phyloP scores from a whole-genome alignment of 2,113 vertebrate species.

The Tachuris rubrigastra region DNA sequence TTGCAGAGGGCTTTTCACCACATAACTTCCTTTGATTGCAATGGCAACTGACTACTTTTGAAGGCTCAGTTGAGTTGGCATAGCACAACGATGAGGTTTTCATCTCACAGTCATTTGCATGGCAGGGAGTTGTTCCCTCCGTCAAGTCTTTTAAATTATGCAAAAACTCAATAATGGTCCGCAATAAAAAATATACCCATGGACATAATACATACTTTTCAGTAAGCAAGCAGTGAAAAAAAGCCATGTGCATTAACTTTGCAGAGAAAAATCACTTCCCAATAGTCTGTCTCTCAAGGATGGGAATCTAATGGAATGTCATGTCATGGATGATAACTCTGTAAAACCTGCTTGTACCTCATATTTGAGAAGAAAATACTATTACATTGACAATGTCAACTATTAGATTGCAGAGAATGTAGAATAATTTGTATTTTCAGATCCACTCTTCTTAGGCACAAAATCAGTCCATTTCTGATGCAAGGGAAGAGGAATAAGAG shows the following conservation, averaged over 20 bases:
- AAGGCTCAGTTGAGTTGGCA: background rate
- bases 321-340: background rate
- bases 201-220: background rate
- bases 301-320: background rate
- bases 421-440: background rate
- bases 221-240: background rate
- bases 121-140: conserved; percentile 15
- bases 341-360: background rate
- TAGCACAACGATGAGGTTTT: conserved; percentile 3
- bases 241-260: background rate
- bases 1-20: conserved; percentile 29
- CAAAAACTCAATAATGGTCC: background rate
- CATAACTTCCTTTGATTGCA: conserved; percentile 1
- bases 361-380: background rate
- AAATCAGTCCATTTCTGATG: background rate
- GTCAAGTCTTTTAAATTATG: conserved; percentile 1
- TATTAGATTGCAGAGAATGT: background rate
- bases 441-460: background rate
- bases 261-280: background rate
- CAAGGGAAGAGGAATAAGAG: background rate
- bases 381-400: background rate
- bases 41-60: conserved; percentile 11
- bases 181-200: background rate
- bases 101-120: conserved; percentile 6
- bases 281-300: background rate